phyloP scores from a whole-genome alignment of 2,113 vertebrate genomes.

The Cyprinus carpio region DNA sequence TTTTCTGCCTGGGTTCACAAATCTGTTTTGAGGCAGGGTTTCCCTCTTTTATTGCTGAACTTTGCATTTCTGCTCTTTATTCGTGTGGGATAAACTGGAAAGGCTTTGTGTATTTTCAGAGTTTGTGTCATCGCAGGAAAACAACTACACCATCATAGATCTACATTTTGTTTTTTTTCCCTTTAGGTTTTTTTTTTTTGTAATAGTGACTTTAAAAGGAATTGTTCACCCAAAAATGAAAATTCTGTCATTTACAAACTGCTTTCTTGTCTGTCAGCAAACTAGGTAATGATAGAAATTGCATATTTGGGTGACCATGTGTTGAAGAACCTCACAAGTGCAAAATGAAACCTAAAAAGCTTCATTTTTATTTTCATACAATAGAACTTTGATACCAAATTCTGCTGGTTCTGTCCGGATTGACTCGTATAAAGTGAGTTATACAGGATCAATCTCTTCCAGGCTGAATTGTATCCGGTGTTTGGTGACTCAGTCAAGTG shows the following conservation, averaged over 20 bases:
- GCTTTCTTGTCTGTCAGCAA: not conserved
- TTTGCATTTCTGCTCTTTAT: not conserved
- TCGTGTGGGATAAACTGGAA: not conserved
- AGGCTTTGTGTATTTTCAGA: no score
- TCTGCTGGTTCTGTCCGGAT: not conserved
- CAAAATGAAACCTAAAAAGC: not conserved
- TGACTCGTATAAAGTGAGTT: not conserved
- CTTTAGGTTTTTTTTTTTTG: not conserved
- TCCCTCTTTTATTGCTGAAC: not conserved
- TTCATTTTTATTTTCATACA: not conserved
- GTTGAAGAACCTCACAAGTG: not conserved
- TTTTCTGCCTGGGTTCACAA: not conserved
- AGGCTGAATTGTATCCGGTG: not conserved
- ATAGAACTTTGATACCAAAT: slow-evolving; percentile 34
- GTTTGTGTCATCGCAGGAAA: no score
- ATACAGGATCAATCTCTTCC: not conserved
- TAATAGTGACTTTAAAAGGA: not conserved
- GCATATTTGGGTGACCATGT: not conserved
- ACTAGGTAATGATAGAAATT: not conserved
- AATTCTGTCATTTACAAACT: not conserved
- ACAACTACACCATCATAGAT: no score
- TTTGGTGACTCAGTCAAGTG: not conserved
- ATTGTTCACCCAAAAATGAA: not conserved
- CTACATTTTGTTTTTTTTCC: no score
- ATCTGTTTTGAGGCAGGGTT: not conserved